Percentiles rank a stretch among this genome's conserved stretches.
These are phyloP conservation scores for Heterocephalus glaber DNA, from an alignment of 2,113 vertebrate species.

Conservation along the genomic window DNA sequence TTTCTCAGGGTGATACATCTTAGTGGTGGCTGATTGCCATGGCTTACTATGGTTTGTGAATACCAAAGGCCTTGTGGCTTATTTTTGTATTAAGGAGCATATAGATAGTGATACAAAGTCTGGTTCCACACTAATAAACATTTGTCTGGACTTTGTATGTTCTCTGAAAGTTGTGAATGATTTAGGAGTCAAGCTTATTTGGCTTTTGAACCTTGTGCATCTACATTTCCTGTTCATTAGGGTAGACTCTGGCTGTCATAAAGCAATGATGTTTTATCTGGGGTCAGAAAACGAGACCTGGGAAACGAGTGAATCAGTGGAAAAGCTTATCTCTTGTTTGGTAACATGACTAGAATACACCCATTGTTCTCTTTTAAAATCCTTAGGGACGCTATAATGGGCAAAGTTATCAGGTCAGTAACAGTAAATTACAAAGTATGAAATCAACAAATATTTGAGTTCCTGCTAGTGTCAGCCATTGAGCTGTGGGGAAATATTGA, in stretches of 20 bases:
- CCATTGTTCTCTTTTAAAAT: constrained; percentile 20
- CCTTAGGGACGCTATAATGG: not conserved
- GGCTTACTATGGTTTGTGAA: constrained; percentile 37
- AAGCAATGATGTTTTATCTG: constrained; percentile 47
- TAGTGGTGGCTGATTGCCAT: constrained; percentile 48
- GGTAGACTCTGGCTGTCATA: not conserved
- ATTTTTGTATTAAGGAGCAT: constrained; percentile 43
- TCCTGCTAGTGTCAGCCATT: not conserved
- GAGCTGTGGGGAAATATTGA: not conserved
- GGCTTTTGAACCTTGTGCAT: constrained; percentile 61
- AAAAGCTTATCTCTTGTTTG: constrained; percentile 42
- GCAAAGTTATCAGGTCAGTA: not conserved
- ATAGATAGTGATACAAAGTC: constrained; percentile 32
- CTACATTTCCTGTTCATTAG: constrained; percentile 39
- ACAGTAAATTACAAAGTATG: not conserved
- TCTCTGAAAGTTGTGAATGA: constrained; percentile 54
- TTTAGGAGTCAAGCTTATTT: constrained; percentile 65
- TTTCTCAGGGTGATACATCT: constrained; percentile 24
- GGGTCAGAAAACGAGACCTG: constrained; percentile 52
- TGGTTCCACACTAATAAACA: constrained; percentile 6
- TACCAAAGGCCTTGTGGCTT: constrained; percentile 39
- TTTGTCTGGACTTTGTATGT: constrained; percentile 28
- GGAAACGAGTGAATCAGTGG: constrained; percentile 35
- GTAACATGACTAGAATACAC: not conserved
- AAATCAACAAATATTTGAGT: constrained; percentile 17